These are phyloP conservation scores for Stylophora pistillata DNA, from an alignment of 64 coral and sea anemone genomes.

Conservation along the genomic window DNA sequence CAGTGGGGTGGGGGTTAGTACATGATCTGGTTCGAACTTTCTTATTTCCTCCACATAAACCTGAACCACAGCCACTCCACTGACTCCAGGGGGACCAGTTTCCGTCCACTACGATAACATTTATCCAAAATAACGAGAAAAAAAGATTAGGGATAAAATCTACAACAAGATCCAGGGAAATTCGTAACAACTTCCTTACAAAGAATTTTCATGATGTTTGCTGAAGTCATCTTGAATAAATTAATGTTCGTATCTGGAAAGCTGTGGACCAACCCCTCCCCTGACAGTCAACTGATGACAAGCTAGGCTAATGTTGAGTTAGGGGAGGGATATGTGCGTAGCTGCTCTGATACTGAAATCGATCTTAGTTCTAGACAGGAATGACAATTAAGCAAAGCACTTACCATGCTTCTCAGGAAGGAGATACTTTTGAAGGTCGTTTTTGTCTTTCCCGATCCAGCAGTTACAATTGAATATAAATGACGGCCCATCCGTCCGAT, in stretches of 20 bases:
- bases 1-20: conserved; percentile 43
- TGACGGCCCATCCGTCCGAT: conserved; percentile 42
- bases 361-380: not conserved
- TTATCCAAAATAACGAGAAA: not conserved
- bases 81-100: conserved; percentile 36
- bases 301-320: no score
- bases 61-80: conserved; percentile 53
- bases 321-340: not conserved
- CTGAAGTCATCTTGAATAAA: no score
- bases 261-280: no score
- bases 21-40: conserved; percentile 53
- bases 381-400: not conserved
- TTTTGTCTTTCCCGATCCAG: conserved; percentile 51
- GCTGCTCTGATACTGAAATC: not conserved
- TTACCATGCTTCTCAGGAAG: conserved; percentile 23
- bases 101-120: conserved; percentile 25
- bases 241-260: not conserved
- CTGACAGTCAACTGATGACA: no score
- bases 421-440: conserved; percentile 16
- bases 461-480: conserved; percentile 49
- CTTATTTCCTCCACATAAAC: conserved; percentile 46
- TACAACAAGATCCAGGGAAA: no score
- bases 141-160: no score
- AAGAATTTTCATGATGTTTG: no score
- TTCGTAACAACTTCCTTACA: no score